Evolutionary conservation across 2,888 invertebrate species (phyloP).

Genomic region (Diaperis boleti): DNA sequence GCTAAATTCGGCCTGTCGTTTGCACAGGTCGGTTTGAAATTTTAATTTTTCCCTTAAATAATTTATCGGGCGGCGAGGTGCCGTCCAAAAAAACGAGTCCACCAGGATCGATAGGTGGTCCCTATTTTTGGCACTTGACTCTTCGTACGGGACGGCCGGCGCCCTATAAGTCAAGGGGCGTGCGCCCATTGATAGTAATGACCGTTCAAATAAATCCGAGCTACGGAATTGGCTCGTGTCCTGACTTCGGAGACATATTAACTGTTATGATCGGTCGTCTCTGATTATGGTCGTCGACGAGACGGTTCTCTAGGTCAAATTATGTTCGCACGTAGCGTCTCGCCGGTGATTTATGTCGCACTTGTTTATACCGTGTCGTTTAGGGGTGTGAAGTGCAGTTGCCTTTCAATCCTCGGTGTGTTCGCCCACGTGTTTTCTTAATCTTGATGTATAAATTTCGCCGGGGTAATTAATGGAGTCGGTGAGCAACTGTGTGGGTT

Average conservation of each 20-base stretch:
- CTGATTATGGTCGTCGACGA: not conserved
- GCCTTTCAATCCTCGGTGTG: conserved; percentile 13
- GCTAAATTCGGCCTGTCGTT: conserved; percentile 22
- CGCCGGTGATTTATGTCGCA: conserved; percentile 11
- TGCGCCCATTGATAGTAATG: conserved; percentile 24
- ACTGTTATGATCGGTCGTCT: conserved; percentile 14
- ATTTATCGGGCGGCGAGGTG: conserved; percentile 18
- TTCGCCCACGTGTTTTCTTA: conserved; percentile 5
- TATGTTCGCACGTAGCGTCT: not conserved
- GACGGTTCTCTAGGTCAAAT: not conserved
- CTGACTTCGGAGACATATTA: conserved; percentile 25
- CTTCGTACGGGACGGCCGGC: conserved; percentile 12
- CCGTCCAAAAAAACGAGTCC: conserved; percentile 2
- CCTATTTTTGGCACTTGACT: conserved; percentile 17
- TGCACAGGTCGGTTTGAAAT: conserved; percentile 24
- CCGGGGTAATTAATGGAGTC: conserved; percentile 15
- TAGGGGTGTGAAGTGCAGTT: conserved; percentile 26
- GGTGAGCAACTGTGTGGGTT: no score
- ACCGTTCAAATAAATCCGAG: conserved; percentile 27
- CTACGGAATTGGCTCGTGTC: conserved; percentile 28
- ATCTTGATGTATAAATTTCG: conserved; percentile 29
- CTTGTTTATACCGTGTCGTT: conserved; percentile 29
- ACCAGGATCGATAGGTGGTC: conserved; percentile 12
- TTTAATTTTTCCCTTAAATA: conserved; percentile 32
- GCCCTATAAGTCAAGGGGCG: conserved; percentile 35